Percentiles rank a stretch among this genome's conserved stretches.
Conservation (phyloP, 1,140 invertebrate genomes). For the Ostrea edulis region DNA sequence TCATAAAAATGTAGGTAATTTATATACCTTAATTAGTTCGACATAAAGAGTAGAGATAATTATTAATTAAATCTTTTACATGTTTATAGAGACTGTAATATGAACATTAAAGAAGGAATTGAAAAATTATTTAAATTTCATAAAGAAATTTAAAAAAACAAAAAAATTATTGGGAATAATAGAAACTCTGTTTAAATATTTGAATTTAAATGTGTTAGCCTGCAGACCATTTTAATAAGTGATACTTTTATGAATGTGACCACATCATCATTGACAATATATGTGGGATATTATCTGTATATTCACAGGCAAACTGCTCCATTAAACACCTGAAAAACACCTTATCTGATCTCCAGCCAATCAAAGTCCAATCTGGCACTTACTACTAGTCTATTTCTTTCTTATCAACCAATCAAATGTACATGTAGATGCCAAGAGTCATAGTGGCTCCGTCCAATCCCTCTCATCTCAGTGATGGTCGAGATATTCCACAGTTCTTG, state of each 20-base stretch:
- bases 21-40: not conserved
- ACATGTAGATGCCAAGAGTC: constrained; percentile 25
- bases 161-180: no score
- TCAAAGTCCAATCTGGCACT: constrained; percentile 23
- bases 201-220: not conserved
- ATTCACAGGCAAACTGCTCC: not conserved
- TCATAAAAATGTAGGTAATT: not conserved
- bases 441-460: not conserved
- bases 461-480: not conserved
- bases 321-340: constrained; percentile 33
- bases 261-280: constrained; percentile 5
- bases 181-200: no score
- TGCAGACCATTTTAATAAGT: not conserved
- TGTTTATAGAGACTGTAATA: no score
- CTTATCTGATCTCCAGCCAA: constrained; percentile 18
- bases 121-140: no score
- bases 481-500: constrained; percentile 8
- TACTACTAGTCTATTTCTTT: not conserved
- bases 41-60: not conserved
- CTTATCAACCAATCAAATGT: constrained; percentile 28
- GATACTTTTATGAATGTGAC: constrained; percentile 1
- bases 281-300: constrained; percentile 6
- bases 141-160: no score
- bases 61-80: no score
- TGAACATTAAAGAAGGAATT: no score